Conservation (phyloP, 2,797 vertebrate genomes). For the Notamacropus eugenii region DNA sequence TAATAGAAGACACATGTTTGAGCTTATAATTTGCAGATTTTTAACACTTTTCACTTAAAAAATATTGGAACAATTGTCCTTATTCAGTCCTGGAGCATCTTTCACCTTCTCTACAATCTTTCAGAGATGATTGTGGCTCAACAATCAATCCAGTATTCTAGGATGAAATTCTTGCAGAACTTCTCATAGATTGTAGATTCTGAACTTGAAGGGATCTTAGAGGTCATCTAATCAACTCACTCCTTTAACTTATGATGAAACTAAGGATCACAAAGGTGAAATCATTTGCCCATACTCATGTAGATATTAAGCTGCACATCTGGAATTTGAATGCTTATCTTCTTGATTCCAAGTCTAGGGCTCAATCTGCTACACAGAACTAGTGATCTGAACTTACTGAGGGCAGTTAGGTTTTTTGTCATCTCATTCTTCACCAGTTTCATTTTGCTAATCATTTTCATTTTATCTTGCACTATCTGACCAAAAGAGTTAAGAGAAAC, state of each 20-base stretch:
- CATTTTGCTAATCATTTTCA: not conserved
- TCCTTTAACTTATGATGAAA: not conserved
- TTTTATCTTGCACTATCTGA: conserved; percentile 42
- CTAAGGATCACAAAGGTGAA: not conserved
- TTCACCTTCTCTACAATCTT: not conserved
- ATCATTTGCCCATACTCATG: not conserved
- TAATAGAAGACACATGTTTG: not conserved
- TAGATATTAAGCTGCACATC: not conserved
- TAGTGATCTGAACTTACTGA: not conserved
- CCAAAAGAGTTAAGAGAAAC: conserved; percentile 39
- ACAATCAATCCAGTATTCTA: not conserved
- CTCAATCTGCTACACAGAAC: not conserved
- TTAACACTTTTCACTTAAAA: not conserved
- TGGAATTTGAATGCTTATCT: not conserved
- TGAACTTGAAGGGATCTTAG: not conserved
- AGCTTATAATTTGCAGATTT: not conserved
- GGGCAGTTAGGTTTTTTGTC: not conserved
- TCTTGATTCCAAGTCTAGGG: not conserved
- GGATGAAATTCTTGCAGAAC: not conserved
- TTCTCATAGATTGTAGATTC: not conserved
- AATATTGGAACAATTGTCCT: not conserved
- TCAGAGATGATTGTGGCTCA: not conserved
- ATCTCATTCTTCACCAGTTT: not conserved
- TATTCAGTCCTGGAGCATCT: not conserved
- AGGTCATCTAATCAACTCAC: not conserved